phyloP scores from a whole-genome alignment of 1,140 invertebrate species.

The Drosophila carrolli region DNA sequence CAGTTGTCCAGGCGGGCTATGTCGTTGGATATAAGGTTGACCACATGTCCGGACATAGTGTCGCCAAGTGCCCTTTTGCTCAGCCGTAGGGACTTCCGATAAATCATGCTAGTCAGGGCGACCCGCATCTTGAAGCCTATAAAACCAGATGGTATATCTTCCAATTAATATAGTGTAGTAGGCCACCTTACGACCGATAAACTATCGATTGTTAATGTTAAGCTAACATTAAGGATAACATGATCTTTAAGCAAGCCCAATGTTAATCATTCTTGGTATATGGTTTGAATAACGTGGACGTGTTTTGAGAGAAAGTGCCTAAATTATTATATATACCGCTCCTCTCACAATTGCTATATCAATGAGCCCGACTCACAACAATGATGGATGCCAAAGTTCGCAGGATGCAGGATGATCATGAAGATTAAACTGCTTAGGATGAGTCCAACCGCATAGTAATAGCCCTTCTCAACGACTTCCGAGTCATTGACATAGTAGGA shows the following conservation, averaged over 20 bases:
- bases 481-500: constrained; percentile 86
- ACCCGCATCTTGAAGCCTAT: constrained; percentile 89
- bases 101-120: constrained; percentile 92
- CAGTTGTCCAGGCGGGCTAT: constrained; percentile 88
- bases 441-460: constrained; percentile 88
- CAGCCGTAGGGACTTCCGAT: constrained; percentile 90
- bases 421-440: constrained; percentile 82
- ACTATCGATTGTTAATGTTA: too few species aligned
- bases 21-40: constrained; percentile 97
- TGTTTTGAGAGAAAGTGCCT: too few species aligned
- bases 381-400: constrained; percentile 90
- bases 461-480: constrained; percentile 85
- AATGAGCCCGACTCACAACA: background rate
- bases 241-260: too few species aligned
- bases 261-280: too few species aligned
- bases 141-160: too few species aligned
- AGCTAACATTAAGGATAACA: too few species aligned
- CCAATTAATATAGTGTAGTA: too few species aligned
- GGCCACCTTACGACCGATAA: too few species aligned
- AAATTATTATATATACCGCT: too few species aligned
- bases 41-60: constrained; percentile 93
- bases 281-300: too few species aligned
- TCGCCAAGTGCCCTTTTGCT: constrained; percentile 89
- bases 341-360: too few species aligned
- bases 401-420: constrained; percentile 90